Base-by-base conservation (phyloP, 2,888 invertebrate species). In the Urechis unicinctus region DNA sequence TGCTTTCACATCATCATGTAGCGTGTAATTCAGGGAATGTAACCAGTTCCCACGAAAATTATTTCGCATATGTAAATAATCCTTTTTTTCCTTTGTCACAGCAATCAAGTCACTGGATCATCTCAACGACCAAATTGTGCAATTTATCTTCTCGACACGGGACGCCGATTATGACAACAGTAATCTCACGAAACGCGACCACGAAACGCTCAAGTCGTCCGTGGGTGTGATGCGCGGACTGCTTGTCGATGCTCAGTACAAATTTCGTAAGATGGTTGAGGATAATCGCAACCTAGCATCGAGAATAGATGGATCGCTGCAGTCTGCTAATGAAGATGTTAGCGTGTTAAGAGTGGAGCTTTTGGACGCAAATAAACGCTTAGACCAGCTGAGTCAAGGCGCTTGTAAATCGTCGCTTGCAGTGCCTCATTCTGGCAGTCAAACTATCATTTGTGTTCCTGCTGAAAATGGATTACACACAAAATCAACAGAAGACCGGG, bases 161-260 rank as follows among this genome's bases (percentile, higher is more conserved):
- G 47, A 50, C 21, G 42, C 54, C 22, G 63, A 66, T 28, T 64
- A 64, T 52, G 59, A 66, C 49, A 71, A 70, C 50, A 61, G 61
- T 28, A 66, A 66, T 49, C 63, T 68, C 30, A 59, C 61, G 44
- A 68, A 66, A 24, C 62, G 64, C 31, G 70, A 72, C 58, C 83
- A 83, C 79, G 81, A 82, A 80, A 82, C 80, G 80, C 82, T 84
- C 81, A 82, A 85, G 83, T 83, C 86, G 83, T 85, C 86, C 82
- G 86, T 88, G 87, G 87, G 87, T 81, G 85, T 89, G 81, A 89
- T 89, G 86, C 85, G 88, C 81, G 86, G 87, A 77, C 87, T 89
- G 79, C 83, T 89, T 77, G 85, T 87, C 80, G 89, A 90, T 84
- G 89, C 89, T 80, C 81, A 88, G 85, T 84, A 84, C 81, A 87